Evolutionary conservation across 1,140 invertebrate species (phyloP).

Genomic region (Bombus soroeensis): DNA sequence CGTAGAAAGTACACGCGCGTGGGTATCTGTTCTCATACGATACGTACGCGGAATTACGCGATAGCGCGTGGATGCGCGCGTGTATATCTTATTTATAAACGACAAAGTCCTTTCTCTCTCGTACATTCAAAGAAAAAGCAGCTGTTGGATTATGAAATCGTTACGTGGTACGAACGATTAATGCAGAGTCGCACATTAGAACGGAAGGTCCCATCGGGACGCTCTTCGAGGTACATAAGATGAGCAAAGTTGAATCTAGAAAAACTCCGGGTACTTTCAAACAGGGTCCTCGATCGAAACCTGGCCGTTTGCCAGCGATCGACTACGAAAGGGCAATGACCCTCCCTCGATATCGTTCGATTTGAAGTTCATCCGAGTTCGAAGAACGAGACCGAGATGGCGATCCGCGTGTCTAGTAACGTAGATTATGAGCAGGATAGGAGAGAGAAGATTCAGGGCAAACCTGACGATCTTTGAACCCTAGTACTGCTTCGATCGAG

Average conservation of each 20-base stretch:
- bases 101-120: neutral
- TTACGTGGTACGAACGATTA: constrained; percentile 2
- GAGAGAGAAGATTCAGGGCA: neutral
- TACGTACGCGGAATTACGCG: constrained; percentile 6
- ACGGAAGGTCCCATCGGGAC: neutral
- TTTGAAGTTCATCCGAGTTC: neutral
- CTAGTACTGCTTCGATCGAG: neutral
- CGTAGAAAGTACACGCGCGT: neutral
- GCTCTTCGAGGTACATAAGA: neutral
- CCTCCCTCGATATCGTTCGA: neutral
- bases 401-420: too few relatives aligned
- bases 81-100: neutral
- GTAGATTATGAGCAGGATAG: neutral
- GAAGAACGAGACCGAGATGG: neutral
- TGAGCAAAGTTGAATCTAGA: neutral
- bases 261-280: neutral
- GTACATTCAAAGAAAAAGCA: neutral
- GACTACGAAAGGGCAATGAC: neutral
- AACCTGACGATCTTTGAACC: neutral
- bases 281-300: neutral
- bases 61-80: neutral
- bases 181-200: neutral
- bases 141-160: constrained; percentile 39
- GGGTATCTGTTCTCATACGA: neutral
- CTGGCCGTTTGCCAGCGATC: constrained; percentile 3